Conservation (phyloP, 1,140 invertebrate genomes). For the Panulirus ornatus region DNA sequence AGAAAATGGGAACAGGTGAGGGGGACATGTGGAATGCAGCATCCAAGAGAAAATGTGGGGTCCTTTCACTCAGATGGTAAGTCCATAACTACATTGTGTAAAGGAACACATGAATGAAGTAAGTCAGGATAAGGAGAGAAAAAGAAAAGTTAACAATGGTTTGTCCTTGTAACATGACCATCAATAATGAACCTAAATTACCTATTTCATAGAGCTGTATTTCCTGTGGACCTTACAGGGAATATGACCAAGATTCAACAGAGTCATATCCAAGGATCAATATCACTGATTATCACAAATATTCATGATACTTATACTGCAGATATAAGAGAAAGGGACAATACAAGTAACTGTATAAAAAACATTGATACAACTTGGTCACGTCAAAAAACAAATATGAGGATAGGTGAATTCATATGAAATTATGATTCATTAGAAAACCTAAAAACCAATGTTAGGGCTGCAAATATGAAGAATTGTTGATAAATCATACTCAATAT, state of each 20-base stretch:
- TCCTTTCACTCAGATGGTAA: slow-evolving; percentile 47
- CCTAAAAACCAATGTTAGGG: slow-evolving; percentile 37
- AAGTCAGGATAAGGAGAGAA: background rate
- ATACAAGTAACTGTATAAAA: slow-evolving; percentile 48
- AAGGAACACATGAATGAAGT: slow-evolving; percentile 56
- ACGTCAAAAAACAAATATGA: slow-evolving; percentile 24
- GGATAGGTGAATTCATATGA: slow-evolving; percentile 45
- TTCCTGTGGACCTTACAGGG: slow-evolving; percentile 34
- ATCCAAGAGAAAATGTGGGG: slow-evolving; percentile 47
- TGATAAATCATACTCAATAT: slow-evolving; percentile 34
- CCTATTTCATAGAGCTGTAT: slow-evolving; percentile 19
- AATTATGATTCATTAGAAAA: slow-evolving; percentile 48
- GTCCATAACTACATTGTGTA: slow-evolving; percentile 47
- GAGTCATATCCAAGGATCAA: slow-evolving; percentile 43
- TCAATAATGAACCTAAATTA: slow-evolving; percentile 14
- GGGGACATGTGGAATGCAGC: slow-evolving; percentile 60
- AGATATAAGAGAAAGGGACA: slow-evolving; percentile 20
- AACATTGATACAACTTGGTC: slow-evolving; percentile 49
- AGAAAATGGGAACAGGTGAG: slow-evolving; percentile 19
- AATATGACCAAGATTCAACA: slow-evolving; percentile 37
- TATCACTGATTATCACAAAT: slow-evolving; percentile 62
- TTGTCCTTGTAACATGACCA: slow-evolving; percentile 31
- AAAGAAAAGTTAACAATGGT: slow-evolving; percentile 21
- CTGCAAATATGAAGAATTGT: slow-evolving; percentile 33
- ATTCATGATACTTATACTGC: slow-evolving; percentile 43